Base-by-base conservation (phyloP, 2,113 vertebrate genomes). In the Stegastes partitus region DNA sequence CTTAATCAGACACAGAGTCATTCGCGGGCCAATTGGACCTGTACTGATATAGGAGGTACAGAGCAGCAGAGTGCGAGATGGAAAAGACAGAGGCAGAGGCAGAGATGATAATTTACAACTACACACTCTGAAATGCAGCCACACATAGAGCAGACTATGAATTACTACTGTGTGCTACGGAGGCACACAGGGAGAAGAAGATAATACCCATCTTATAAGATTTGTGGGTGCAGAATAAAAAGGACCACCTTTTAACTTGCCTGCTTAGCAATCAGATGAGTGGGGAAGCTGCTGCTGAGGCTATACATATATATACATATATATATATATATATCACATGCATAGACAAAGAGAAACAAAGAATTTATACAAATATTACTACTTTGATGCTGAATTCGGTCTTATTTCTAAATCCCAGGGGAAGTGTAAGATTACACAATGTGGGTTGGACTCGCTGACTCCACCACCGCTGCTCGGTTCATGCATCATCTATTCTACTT, bases 1-100 rank as follows among this genome's bases (percentile, higher is more conserved):
- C 83, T 84, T 91, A 92, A 92, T 94, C 91, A 78, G 90, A 90
- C 87, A 90, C 81, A 82, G 84, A 88, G 81, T 84, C 82, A 74
- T 77, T 89, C 63, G 73, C 80, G 54, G 77, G 74, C 78, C 83
- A 83, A 87, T 76, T 83, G 74, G 88, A 87, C 84, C 72, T 68
- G 76, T 34, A 67, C 69, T 31, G 70, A 81, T 77, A 70, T 28
- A 44, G 53, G 75, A 81, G 75, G 79, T 14, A 53, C 14, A 71
- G 74, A 72, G 58, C 9, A 70, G 57, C 49, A 75, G 21, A 53
- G 72, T 57, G 77, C 66, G 85, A 57, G 79, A 88, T 54, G 62
- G 70, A 80, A 7, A 54, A 78, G 79, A 68, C 47, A 10, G 72
- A 72, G 47, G 58, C 34, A 73, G 11, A 47, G 63, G 68, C 22